Percentiles rank a stretch among this genome's conserved stretches.
Evolutionary conservation across 2,888 invertebrate species (phyloP).

Genomic region (Dastarcus helophoroides): DNA sequence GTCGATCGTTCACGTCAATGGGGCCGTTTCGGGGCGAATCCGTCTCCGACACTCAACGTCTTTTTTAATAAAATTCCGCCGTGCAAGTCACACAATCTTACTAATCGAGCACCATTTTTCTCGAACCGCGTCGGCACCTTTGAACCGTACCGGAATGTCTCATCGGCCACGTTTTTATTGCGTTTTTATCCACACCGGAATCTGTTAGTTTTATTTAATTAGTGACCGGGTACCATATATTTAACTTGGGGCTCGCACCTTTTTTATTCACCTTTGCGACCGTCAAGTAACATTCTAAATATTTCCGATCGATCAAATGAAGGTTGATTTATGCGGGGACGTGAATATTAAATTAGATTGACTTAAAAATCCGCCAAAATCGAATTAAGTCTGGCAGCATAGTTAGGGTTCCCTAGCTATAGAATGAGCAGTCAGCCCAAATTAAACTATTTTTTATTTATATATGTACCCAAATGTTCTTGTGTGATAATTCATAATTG

Average conservation of each 20-base stretch:
- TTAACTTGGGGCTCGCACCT: constrained; percentile 11
- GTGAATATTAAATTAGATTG: no score
- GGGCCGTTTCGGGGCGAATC: no score
- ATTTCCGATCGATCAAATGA: no score
- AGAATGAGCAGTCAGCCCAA: no score
- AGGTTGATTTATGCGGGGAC: no score
- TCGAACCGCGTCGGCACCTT: constrained; percentile 14
- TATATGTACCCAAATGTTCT: no score
- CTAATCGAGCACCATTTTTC: constrained; percentile 17
- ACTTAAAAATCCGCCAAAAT: no score
- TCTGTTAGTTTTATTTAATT: constrained; percentile 18
- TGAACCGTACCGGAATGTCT: constrained; percentile 12
- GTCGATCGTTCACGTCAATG: no score
- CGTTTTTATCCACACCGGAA: constrained; percentile 15
- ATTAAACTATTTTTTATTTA: no score
- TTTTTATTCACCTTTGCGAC: constrained; percentile 3
- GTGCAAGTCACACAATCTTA: constrained; percentile 13
- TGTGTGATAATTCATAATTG: no score
- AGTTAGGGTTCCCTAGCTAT: no score
- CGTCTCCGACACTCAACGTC: constrained; percentile 14
- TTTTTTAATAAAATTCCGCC: constrained; percentile 16
- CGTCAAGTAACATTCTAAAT: neutral
- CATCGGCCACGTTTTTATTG: constrained; percentile 16
- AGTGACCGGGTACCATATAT: constrained; percentile 13
- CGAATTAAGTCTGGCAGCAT: no score